phyloP scores from a whole-genome alignment of 2,888 invertebrate genomes.

The Schizaphis graminum region DNA sequence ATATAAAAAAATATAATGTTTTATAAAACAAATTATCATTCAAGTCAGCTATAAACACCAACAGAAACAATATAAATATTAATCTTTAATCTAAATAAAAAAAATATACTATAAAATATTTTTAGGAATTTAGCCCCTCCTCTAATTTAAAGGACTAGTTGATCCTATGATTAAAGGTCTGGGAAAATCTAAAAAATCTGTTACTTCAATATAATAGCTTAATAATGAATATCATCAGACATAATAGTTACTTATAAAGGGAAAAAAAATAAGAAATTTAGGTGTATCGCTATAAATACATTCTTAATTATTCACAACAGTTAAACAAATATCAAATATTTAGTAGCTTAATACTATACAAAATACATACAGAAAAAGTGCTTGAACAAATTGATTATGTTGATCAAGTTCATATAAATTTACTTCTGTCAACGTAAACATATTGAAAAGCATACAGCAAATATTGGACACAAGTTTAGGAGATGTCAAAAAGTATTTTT shows the following conservation, averaged over 20 bases:
- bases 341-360: background rate
- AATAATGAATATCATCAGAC: background rate
- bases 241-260: background rate
- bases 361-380: slow-evolving; percentile 51
- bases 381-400: slow-evolving; percentile 38
- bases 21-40: too few relatives aligned
- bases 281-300: background rate
- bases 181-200: background rate
- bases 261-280: background rate
- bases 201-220: background rate
- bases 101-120: too few relatives aligned
- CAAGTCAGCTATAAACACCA: too few relatives aligned
- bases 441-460: slow-evolving; percentile 58
- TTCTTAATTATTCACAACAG: background rate
- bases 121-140: too few relatives aligned
- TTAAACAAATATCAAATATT: background rate
- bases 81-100: too few relatives aligned
- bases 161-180: background rate
- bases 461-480: slow-evolving; percentile 57
- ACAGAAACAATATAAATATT: too few relatives aligned
- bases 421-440: slow-evolving; percentile 56
- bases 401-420: slow-evolving; percentile 43
- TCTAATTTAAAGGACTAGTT: too few relatives aligned
- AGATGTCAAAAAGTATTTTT: slow-evolving; percentile 15
- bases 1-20: too few relatives aligned